Conservation (phyloP, 2,888 invertebrate genomes). For the Amblyjoppa fuscipennis region DNA sequence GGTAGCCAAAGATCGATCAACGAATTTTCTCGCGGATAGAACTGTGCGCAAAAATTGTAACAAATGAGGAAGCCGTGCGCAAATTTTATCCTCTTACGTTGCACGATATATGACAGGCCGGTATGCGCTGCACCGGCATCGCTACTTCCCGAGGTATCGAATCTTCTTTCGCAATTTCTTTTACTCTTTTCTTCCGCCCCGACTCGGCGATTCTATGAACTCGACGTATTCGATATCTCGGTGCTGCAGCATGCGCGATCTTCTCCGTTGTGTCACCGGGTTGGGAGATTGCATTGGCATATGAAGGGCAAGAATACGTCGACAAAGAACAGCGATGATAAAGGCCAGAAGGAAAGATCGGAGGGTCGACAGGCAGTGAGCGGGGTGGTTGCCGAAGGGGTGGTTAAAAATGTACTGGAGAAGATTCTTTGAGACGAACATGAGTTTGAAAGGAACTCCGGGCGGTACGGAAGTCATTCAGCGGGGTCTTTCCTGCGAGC, state of each 20-base stretch:
- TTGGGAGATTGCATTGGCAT: constrained; percentile 11
- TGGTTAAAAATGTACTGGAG: constrained; percentile 45
- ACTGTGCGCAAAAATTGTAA: too few relatives aligned
- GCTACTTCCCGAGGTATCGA: background rate
- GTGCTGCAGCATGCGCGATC: constrained; percentile 16
- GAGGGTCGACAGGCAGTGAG: background rate
- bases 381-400: constrained; percentile 18
- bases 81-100: constrained; percentile 50
- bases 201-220: constrained; percentile 26
- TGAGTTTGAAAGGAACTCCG: constrained; percentile 52
- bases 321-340: constrained; percentile 35
- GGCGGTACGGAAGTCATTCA: constrained; percentile 58
- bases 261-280: constrained; percentile 18
- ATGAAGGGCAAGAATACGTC: constrained; percentile 25
- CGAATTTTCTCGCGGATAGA: too few relatives aligned
- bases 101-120: constrained; percentile 28
- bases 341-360: background rate
- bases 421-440: constrained; percentile 48
- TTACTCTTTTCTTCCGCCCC: constrained; percentile 21
- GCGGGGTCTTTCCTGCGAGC: constrained; percentile 49
- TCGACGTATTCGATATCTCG: constrained; percentile 34
- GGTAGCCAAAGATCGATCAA: too few relatives aligned
- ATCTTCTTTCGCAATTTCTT: background rate
- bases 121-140: background rate
- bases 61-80: background rate